Evolutionary conservation across 2,113 vertebrate genomes (phyloP).

Genomic region (Micronisus gabar): DNA sequence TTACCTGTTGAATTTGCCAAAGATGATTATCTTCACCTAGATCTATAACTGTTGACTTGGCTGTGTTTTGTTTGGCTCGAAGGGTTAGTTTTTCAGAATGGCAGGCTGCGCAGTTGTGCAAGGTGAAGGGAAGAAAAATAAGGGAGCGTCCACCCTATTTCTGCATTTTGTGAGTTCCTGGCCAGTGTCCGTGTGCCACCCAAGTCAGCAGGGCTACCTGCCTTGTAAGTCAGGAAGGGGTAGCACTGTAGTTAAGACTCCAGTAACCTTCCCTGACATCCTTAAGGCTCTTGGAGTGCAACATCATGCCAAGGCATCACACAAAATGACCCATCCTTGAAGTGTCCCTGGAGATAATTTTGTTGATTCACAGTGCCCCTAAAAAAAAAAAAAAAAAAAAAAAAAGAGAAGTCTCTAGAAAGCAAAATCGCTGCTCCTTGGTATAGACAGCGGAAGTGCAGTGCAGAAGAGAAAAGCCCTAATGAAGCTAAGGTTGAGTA

Average conservation of each 20-base stretch:
- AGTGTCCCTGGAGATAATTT: not conserved
- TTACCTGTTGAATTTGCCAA: not conserved
- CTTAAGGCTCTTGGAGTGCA: not conserved
- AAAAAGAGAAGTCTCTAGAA: not conserved
- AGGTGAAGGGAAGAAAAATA: not conserved
- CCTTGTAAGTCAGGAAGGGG: not conserved
- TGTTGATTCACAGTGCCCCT: not conserved
- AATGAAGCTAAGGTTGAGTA: not conserved
- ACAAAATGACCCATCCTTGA: not conserved
- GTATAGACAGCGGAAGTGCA: not conserved
- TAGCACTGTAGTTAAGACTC: not conserved
- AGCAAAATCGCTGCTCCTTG: not conserved
- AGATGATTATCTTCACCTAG: not conserved
- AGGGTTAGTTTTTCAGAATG: not conserved
- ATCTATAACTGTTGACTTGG: not conserved
- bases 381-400: not conserved
- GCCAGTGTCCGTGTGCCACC: accelerated
- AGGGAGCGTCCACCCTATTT: not conserved
- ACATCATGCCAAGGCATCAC: accelerated
- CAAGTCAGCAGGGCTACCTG: not conserved
- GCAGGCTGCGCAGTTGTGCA: not conserved
- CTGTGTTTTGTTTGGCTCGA: not conserved
- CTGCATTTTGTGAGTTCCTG: not conserved
- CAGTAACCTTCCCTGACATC: not conserved
- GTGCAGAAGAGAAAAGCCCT: not conserved